Evolutionary conservation across 2,113 vertebrate genomes (phyloP).

Genomic region (Noturus placidus): DNA sequence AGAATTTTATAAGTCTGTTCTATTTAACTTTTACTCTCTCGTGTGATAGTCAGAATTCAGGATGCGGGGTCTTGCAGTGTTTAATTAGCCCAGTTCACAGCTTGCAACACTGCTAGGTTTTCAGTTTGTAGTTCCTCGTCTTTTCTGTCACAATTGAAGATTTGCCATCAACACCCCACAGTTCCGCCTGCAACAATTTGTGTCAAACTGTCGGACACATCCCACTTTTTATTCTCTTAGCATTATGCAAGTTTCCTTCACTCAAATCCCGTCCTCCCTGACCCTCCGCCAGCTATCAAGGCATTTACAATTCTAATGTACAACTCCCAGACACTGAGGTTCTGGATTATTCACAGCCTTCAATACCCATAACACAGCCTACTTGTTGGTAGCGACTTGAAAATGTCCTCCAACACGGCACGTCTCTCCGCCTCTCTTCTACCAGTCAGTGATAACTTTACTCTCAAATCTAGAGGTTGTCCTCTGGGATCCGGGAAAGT

Average conservation of each 20-base stretch:
- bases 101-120: not conserved
- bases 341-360: slow-evolving; percentile 39
- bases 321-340: slow-evolving; percentile 20
- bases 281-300: slow-evolving; percentile 4
- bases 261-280: not conserved
- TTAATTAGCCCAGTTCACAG: slow-evolving; percentile 24
- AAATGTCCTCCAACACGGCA: slow-evolving; percentile 22
- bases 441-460: slow-evolving; percentile 33
- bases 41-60: slow-evolving; percentile 38
- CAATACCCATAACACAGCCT: slow-evolving; percentile 41
- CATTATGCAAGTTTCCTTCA: slow-evolving; percentile 20
- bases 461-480: not conserved
- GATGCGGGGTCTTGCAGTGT: slow-evolving; percentile 10
- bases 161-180: slow-evolving; percentile 31
- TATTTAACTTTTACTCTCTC: not conserved
- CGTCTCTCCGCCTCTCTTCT: slow-evolving; percentile 6
- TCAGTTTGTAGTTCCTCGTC: slow-evolving; percentile 8
- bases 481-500: slow-evolving; percentile 43
- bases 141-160: slow-evolving; percentile 19
- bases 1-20: slow-evolving; percentile 17
- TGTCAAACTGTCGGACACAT: slow-evolving; percentile 33
- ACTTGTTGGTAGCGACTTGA: slow-evolving; percentile 37
- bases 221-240: slow-evolving; percentile 14
- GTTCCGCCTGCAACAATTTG: slow-evolving; percentile 34
- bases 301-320: slow-evolving; percentile 56